These are phyloP conservation scores for Porites evermanni DNA, from an alignment of 92 coral and sea anemone species.

Conservation along the genomic window DNA sequence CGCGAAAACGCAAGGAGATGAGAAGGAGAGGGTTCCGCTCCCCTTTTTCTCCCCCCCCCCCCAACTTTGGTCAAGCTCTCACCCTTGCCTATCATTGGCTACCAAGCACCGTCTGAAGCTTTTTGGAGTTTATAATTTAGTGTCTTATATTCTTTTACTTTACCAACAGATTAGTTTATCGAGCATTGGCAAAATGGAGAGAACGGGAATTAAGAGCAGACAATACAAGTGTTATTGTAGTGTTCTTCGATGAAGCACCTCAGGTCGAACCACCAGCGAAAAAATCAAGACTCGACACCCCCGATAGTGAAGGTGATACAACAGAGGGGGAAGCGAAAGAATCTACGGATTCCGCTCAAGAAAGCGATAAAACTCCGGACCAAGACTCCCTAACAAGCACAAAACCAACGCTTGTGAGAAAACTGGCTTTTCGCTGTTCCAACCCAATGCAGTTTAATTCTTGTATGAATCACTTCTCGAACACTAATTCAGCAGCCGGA, in stretches of 20 bases:
- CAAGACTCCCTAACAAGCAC: constrained; percentile 29
- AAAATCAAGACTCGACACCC: constrained; percentile 51
- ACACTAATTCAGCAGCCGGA: neutral
- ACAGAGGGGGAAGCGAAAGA: constrained; percentile 79
- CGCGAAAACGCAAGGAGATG: too few species aligned
- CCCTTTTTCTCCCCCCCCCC: too few species aligned
- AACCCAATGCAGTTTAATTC: constrained; percentile 31
- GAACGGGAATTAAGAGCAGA: constrained; percentile 90
- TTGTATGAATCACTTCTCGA: constrained; percentile 6
- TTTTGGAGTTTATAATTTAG: neutral
- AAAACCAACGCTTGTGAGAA: constrained; percentile 82
- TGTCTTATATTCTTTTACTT: neutral
- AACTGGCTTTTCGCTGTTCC: constrained; percentile 77
- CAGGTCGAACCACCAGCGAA: constrained; percentile 40
- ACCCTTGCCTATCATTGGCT: too few species aligned
- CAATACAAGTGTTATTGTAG: constrained; percentile 89
- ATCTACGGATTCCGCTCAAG: constrained; percentile 71
- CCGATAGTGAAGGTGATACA: constrained; percentile 78
- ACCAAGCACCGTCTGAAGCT: too few species aligned
- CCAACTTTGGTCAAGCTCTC: too few species aligned
- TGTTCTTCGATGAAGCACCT: constrained; percentile 86
- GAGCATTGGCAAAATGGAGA: constrained; percentile 91
- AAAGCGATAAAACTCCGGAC: constrained; percentile 46
- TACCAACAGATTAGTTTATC: constrained; percentile 68
- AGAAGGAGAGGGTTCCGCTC: too few species aligned